Evolutionary conservation across 2,797 vertebrate genomes (phyloP).

Genomic region (Lithobates pipiens): DNA sequence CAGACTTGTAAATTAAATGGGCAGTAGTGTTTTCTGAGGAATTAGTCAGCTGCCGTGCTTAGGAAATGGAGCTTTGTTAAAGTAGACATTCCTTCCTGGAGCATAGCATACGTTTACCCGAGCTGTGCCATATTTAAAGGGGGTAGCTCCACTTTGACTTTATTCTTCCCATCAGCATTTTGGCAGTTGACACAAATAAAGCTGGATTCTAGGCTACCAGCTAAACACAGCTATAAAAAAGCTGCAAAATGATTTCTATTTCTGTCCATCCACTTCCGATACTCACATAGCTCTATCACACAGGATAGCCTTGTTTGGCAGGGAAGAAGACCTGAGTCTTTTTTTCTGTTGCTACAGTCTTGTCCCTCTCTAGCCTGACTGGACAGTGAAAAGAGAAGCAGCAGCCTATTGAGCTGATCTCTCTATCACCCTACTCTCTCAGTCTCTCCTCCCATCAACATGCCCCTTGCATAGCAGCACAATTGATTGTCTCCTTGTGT

Average conservation of each 20-base stretch:
- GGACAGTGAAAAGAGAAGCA: too few relatives aligned
- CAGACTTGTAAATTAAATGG: slow-evolving; percentile 14
- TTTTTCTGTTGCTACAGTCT: too few relatives aligned
- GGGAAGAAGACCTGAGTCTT: too few relatives aligned
- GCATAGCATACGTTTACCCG: neutral
- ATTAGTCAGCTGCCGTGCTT: neutral
- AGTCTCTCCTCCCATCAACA: too few relatives aligned
- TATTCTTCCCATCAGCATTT: neutral
- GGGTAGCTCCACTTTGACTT: neutral
- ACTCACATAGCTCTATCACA: neutral
- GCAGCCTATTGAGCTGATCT: too few relatives aligned
- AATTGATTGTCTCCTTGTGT: too few relatives aligned
- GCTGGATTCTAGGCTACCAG: neutral
- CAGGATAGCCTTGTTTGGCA: too few relatives aligned
- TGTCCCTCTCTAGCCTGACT: too few relatives aligned
- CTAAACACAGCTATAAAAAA: neutral
- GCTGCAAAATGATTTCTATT: neutral
- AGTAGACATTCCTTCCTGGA: neutral
- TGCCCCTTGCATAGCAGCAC: too few relatives aligned
- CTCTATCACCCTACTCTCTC: too few relatives aligned
- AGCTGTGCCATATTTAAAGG: neutral
- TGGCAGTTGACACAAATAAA: neutral
- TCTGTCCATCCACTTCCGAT: neutral
- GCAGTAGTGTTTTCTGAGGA: neutral
- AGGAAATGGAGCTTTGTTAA: neutral